A percentile compares a stretch with the other conserved stretches of the same genome.
Conservation (phyloP, 1,140 invertebrate species). For the Drepana arcuata region DNA sequence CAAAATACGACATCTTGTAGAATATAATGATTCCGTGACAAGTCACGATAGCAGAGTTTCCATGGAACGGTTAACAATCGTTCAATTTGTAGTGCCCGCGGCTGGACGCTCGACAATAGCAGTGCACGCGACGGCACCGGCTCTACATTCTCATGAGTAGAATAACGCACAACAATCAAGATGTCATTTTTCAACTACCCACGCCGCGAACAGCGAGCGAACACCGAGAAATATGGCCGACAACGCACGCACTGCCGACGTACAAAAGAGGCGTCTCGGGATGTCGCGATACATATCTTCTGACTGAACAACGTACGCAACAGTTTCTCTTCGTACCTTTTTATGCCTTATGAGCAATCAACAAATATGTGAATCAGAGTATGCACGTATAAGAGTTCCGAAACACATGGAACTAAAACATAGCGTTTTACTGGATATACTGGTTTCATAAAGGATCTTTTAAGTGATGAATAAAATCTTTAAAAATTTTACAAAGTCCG, state of each 20-base stretch:
- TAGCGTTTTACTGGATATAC: no score
- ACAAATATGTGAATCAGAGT: no score
- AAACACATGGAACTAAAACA: no score
- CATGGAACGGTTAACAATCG: conserved; percentile 62
- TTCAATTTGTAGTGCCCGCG: conserved; percentile 62
- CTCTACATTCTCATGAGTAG: conserved; percentile 60
- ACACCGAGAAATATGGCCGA: conserved; percentile 63
- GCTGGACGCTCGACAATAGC: conserved; percentile 44
- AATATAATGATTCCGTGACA: conserved; percentile 56
- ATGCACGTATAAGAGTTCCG: conserved; percentile 21
- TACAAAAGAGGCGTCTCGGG: conserved; percentile 53
- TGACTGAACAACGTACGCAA: conserved; percentile 39
- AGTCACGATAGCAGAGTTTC: conserved; percentile 54
- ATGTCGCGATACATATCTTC: conserved; percentile 58
- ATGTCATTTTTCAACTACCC: conserved; percentile 72
- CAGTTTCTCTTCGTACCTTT: conserved; percentile 36
- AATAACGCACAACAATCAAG: conserved; percentile 69
- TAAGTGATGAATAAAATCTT: no score
- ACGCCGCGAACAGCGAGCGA: conserved; percentile 47
- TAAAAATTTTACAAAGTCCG: no score
- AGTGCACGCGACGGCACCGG: conserved; percentile 47
- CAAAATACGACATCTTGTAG: conserved; percentile 43
- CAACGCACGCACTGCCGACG: conserved; percentile 47
- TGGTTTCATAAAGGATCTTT: no score
- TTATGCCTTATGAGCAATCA: conserved; percentile 31